These are phyloP conservation scores for Drosophila santomea DNA, from an alignment of 1,140 invertebrate species.

Conservation along the genomic window DNA sequence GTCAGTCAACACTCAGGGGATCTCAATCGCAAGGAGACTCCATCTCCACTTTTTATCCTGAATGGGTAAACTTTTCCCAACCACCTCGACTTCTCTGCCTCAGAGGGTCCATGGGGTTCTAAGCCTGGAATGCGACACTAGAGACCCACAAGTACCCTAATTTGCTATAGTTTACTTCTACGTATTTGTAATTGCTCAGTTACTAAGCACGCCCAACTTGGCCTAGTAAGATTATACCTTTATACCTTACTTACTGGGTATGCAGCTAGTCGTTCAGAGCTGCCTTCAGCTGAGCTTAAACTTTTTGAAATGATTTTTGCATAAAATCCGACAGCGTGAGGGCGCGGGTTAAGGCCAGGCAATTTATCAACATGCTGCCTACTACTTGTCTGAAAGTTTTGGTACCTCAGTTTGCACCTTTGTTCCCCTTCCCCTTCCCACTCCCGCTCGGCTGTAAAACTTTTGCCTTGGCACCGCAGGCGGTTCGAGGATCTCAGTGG, in stretches of 20 bases:
- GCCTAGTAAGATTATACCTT: too few relatives aligned
- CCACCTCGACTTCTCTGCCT: slow-evolving; percentile 22
- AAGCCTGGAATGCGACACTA: background rate
- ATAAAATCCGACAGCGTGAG: slow-evolving; percentile 68
- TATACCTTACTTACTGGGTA: background rate
- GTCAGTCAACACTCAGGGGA: slow-evolving; percentile 77
- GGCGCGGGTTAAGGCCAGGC: slow-evolving; percentile 58
- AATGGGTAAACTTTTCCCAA: slow-evolving; percentile 50
- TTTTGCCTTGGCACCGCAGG: slow-evolving; percentile 68
- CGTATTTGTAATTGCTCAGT: too few relatives aligned
- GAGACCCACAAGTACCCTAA: background rate
- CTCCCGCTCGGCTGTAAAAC: slow-evolving; percentile 47
- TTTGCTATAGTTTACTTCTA: too few relatives aligned
- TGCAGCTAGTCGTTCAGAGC: background rate
- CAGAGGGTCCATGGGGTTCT: slow-evolving; percentile 6
- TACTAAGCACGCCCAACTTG: too few relatives aligned
- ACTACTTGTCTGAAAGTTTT: slow-evolving; percentile 72
- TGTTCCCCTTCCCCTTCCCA: background rate
- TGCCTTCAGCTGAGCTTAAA: slow-evolving; percentile 1
- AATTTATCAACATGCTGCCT: slow-evolving; percentile 78
- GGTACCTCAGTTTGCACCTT: slow-evolving; percentile 45
- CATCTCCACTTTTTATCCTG: slow-evolving; percentile 12
- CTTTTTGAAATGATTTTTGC: slow-evolving; percentile 60
- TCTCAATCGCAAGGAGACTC: slow-evolving; percentile 47
- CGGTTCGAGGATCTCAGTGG: slow-evolving; percentile 38